Percentiles rank a stretch among this genome's conserved stretches.
Evolutionary conservation across 2,888 invertebrate genomes (phyloP).

Genomic region (Xestia ashworthii): DNA sequence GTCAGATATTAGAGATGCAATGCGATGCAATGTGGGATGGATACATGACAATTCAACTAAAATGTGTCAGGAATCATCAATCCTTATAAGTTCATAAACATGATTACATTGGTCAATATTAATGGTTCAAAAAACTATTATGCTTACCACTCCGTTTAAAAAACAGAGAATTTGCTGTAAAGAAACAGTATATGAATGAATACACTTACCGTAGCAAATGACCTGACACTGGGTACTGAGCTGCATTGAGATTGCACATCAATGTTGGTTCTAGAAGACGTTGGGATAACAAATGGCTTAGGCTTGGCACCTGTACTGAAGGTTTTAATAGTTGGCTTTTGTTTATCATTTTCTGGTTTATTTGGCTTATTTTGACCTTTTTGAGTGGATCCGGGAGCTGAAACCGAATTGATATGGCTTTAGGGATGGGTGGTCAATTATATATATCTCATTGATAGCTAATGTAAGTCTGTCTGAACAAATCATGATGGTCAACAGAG

Average conservation of each 20-base stretch:
- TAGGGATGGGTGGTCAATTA: neutral
- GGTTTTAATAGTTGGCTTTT: constrained; percentile 62
- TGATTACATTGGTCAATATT: neutral
- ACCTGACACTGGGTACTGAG: constrained; percentile 79
- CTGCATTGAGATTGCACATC: constrained; percentile 84
- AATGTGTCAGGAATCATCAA: neutral
- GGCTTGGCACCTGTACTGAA: constrained; percentile 58
- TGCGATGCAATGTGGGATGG: no score
- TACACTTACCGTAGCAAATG: constrained; percentile 83
- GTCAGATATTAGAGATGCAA: no score
- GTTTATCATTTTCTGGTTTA: constrained; percentile 73
- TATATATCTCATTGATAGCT: neutral
- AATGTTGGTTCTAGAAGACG: constrained; percentile 67
- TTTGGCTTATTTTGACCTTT: constrained; percentile 75
- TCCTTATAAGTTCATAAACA: neutral
- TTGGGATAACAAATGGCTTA: constrained; percentile 60
- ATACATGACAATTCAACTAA: neutral
- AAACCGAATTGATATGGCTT: constrained; percentile 30
- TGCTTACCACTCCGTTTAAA: neutral
- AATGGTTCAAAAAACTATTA: neutral
- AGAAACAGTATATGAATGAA: no score
- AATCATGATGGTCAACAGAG: neutral
- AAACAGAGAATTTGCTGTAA: neutral
- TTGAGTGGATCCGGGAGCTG: constrained; percentile 71
- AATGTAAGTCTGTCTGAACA: neutral